phyloP scores from a whole-genome alignment of 2,113 vertebrate genomes.

The Macrotus californicus region DNA sequence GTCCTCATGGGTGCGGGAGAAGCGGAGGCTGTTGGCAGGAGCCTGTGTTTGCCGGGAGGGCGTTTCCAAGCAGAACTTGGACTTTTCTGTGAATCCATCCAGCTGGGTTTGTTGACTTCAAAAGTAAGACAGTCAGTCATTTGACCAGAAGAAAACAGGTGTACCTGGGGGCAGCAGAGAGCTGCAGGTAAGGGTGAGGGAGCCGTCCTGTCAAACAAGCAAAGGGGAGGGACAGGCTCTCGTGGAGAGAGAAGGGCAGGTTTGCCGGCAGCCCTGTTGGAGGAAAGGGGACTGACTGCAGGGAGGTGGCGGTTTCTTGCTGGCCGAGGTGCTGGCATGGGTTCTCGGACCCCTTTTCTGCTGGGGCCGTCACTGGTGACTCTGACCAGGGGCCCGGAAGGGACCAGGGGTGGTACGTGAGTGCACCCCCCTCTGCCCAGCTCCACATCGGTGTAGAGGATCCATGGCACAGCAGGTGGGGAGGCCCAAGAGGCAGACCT shows the following conservation, averaged over 20 bases:
- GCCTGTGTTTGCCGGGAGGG: background rate
- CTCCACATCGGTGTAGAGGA: background rate
- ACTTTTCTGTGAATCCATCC: background rate
- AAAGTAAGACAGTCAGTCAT: background rate
- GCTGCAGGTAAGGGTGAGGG: background rate
- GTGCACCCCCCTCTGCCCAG: background rate
- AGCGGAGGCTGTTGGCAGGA: too few relatives aligned
- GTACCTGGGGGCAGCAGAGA: background rate
- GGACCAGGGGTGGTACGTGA: background rate
- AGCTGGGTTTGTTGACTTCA: background rate
- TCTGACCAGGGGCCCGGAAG: background rate
- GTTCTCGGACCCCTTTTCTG: background rate
- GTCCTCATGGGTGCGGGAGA: background rate
- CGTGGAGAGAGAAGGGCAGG: background rate
- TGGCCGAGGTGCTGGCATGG: background rate
- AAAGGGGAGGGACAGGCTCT: background rate
- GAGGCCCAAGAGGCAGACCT: background rate
- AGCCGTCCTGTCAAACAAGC: accelerated
- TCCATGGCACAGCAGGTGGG: background rate
- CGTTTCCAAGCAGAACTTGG: background rate
- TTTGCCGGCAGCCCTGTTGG: background rate
- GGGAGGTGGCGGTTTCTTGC: background rate
- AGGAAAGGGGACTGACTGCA: background rate
- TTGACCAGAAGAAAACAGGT: background rate
- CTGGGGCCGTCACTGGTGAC: background rate